Conservation (phyloP, 2,113 vertebrate genomes). For the Engystomops pustulosus region DNA sequence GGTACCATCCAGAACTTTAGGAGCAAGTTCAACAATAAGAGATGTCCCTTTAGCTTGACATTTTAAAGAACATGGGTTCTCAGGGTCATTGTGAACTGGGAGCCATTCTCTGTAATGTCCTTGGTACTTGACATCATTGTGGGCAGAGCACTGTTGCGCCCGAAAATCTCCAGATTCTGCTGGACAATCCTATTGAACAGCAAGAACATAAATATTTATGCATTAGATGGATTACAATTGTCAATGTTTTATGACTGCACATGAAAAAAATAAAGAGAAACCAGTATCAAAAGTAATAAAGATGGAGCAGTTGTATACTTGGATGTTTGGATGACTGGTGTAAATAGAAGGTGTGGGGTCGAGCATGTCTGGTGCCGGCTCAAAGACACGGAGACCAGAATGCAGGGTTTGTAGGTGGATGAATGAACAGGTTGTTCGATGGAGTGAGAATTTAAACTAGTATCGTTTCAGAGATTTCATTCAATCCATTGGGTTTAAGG, state of each 20-base stretch:
- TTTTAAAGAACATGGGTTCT: conserved; percentile 92
- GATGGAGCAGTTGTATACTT: neutral
- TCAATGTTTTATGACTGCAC: neutral
- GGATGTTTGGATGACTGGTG: too few relatives aligned
- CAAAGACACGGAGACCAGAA: too few relatives aligned
- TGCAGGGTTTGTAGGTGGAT: too few relatives aligned
- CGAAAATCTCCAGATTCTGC: conserved; percentile 92
- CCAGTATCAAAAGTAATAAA: neutral
- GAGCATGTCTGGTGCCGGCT: too few relatives aligned
- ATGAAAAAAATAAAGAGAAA: neutral
- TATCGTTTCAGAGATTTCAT: too few relatives aligned
- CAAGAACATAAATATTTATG: conserved; percentile 42
- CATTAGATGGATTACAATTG: neutral
- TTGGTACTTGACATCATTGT: conserved; percentile 90
- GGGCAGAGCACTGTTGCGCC: conserved; percentile 94
- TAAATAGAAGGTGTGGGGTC: too few relatives aligned
- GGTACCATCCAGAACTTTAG: conserved; percentile 95
- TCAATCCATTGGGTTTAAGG: too few relatives aligned
- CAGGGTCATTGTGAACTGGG: conserved; percentile 88
- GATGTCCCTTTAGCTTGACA: conserved; percentile 83
- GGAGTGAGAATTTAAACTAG: too few relatives aligned
- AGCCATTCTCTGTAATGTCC: conserved; percentile 93
- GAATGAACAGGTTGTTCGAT: too few relatives aligned
- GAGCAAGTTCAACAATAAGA: conserved; percentile 88
- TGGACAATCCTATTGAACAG: conserved; percentile 83